Evolutionary conservation across 2,888 invertebrate species (phyloP), one percentile per base, ranked within the genome.

Genomic region (Odontocolon sp.): DNA sequence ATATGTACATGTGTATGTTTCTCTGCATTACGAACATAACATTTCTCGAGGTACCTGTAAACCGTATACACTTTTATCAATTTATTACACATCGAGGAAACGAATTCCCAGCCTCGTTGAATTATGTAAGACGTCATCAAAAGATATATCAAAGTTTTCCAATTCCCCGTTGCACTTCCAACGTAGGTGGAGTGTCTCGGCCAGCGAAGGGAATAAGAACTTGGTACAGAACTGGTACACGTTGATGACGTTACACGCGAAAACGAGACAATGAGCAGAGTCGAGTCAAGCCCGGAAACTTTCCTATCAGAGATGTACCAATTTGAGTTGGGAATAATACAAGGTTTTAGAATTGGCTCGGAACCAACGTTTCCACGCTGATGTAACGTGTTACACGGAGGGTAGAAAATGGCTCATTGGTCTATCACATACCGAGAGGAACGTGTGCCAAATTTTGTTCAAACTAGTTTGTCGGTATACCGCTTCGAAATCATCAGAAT

Each of bases 281-380:
- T 70, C 38, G 40, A 36, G 50, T 57, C 77, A 67, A 73, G 77
- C 69, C 52, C 61, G 47, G 71, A 78, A 84, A 86, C 80, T 87
- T 86, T 87, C 85, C 71, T 86, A 88, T 88, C 87, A 84, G 84
- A 79, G 85, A 86, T 88, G 87, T 85, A 78, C 87, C 86, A 86
- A 86, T 87, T 88, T 86, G 73, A 77, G 42, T 64, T 42, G 72
- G 68, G 59, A 81, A 86, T 81, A 85, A 86, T 85, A 38, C 31
- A 74, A 75, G 78, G 81, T 57, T 85, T 84, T 78, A 82, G 83
- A 83, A 83, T 82, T 50, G 21, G 50, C 64, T 50, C 36, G 82
- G 74, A 74, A 68, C 61, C 28, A 9, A 11, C 28, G 54, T 69
- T 40, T 3, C 38, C 42, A 16, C n/a, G n/a, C 36, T 36, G 33